Evolutionary conservation across 2,888 invertebrate species (phyloP).

Genomic region (Campoletis raptor): DNA sequence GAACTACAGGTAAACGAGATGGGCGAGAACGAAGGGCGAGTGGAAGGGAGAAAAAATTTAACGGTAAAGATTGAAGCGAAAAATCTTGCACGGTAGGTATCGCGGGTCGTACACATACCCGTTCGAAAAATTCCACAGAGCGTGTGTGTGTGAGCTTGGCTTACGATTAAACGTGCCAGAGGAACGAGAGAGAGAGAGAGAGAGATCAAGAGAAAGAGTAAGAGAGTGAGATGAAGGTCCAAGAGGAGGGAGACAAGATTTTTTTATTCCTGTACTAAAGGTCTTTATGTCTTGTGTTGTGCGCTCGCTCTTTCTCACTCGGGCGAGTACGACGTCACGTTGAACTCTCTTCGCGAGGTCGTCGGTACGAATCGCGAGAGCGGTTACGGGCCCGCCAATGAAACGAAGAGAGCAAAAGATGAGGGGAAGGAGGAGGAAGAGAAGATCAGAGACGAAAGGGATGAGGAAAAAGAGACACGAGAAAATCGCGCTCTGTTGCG

Average conservation of each 20-base stretch:
- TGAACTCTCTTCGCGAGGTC: conserved; percentile 66
- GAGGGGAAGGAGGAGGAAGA: conserved; percentile 11
- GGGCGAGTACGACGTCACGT: conserved; percentile 50
- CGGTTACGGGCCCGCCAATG: conserved; percentile 56
- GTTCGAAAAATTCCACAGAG: conserved; percentile 58
- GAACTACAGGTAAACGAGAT: background rate
- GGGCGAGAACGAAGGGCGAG: background rate
- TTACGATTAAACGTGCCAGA: conserved; percentile 21
- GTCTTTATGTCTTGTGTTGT: conserved; percentile 33
- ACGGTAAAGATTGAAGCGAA: conserved; percentile 36
- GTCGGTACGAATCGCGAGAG: conserved; percentile 59
- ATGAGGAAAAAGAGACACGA: conserved; percentile 20
- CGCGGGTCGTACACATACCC: conserved; percentile 26
- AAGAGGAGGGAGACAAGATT: conserved; percentile 5
- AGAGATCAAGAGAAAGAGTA: background rate
- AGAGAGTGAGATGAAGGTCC: background rate
- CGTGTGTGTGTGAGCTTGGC: conserved; percentile 5
- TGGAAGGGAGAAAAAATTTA: conserved; percentile 22
- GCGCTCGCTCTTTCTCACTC: conserved; percentile 10
- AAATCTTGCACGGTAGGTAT: conserved; percentile 39
- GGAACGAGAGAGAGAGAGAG: background rate
- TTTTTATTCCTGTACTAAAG: conserved; percentile 38
- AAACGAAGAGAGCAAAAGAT: conserved; percentile 25
- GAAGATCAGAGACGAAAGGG: background rate
- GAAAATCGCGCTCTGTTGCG: conserved; percentile 3